Evolutionary conservation across 2,888 invertebrate species (phyloP), one percentile per base, ranked within the genome.

Genomic region (Diplazon laetatorius): DNA sequence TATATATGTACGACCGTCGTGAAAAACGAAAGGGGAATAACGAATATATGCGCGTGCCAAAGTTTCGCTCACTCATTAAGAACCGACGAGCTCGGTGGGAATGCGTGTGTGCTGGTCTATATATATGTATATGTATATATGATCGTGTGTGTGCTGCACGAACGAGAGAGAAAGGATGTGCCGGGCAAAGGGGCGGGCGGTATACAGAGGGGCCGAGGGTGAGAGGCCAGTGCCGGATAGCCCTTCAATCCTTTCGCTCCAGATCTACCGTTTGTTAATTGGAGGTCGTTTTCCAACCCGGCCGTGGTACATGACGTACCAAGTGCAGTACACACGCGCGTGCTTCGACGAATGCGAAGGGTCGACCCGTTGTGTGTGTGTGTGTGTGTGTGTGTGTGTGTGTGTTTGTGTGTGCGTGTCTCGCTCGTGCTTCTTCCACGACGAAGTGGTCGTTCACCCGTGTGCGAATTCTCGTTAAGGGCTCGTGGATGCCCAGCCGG

Each of bases 221-320:
- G 80, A 81, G n/a, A n/a, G n/a, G 71, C 72, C 50, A 84, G 83
- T 81, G 44, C 44, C 68, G 48, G 70, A 80, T 82, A 75, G 82
- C 86, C 86, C 89, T 90, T 87, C 88, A 88, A 89, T 90, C 89
- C 87, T 89, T 88, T 87, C 87, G 89, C 89, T 88, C 89, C 82
- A 90, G 82, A 88, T 89, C 88, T 87, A 85, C 83, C 84, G 86
- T 85, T 86, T 86, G 89, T 89, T 89, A 90, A 90, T 90, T 90
- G 90, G 87, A 89, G 86, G 85, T 86, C 86, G 84, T 71, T 77
- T 60, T 62, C 66, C 59, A 46, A 35, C 60, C n/a, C n/a, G n/a
- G 35, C 48, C 12, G 37, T 39, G 65, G 20, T 50, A 37, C 46
- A 57, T 22, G 44, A 70, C 46, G 60, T 63, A 73, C 60, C 37